Base-by-base conservation (phyloP, 37 sponge, comb jelly and placozoan species). In the Corticium candelabrum region DNA sequence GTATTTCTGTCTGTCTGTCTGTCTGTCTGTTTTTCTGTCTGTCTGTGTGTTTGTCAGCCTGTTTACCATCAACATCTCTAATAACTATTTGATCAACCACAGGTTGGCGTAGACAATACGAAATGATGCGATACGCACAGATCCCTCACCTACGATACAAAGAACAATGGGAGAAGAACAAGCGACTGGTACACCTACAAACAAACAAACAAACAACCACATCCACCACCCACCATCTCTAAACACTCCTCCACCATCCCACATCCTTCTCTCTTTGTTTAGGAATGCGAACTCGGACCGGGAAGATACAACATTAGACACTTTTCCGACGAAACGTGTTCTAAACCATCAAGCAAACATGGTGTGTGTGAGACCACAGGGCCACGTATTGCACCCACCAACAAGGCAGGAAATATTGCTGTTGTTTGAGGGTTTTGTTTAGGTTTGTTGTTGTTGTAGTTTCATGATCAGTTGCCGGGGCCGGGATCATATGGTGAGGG, bases 401-500 rank as follows among this genome's bases (percentile, higher is more conserved):
- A 82, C 80, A 86, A 85, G 75, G 91, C 81, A 27, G 3, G 67
- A 41, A 32, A 1, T 27, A 50, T 21, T 50, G 15, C 15, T 50
- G 21, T 50, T 11, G 21, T 21, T 50, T 11, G 21, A 21, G 21
- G 21, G 21, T 27, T 50, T 21, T 21, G 62, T 11, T 27, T 21
- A 21, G 21, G 62, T 21, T 11, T 67, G 1, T 40, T 1, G n/a
- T n/a, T n/a, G 2, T 3, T 35, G 5, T 57, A 82, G 80, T 83
- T 80, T 73, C 78, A 78, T 39, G 68, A 77, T 29, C 77, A 67
- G 15, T 41, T 89, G 7, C 95, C 95, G 0, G 95, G 91, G 1
- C 91, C 91, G 11, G 98, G 98, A 0, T 88, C 86, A 1, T 97
- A 97, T 41, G 92, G 96, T 0, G 72, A 87, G 21, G 90, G 90